Evolutionary conservation across 2,888 invertebrate genomes (phyloP), one percentile per base, ranked within the genome.

Genomic region (Resseliella maxima): DNA sequence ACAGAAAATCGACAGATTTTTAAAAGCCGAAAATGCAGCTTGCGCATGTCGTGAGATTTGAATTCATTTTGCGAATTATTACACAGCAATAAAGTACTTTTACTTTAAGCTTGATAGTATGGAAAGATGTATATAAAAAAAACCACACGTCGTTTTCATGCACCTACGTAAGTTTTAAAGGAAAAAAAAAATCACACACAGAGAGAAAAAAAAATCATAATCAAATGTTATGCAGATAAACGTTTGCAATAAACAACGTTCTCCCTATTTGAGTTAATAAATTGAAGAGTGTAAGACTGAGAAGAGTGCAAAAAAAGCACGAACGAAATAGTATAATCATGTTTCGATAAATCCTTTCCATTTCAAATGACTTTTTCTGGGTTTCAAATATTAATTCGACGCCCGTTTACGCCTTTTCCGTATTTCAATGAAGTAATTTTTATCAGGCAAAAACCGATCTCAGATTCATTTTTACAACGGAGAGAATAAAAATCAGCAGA

Each of bases 281-380:
- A 72, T 59, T n/a, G 24, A 24, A 59, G n/a, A n/a, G n/a, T n/a
- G n/a, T n/a, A n/a, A n/a, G n/a, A n/a, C n/a, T n/a, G n/a, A n/a
- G n/a, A n/a, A n/a, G n/a, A n/a, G n/a, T n/a, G n/a, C 8, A 6
- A 18, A 50, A 50, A 50, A 50, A 6, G 18, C 8, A 50, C 24
- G 54, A 27, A 72, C 31, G 35, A 72, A 36, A 72, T 35, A 5
- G 64, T 18, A 36, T 21, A 36, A 35, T 81, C 81, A 36, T 81
- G 36, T 59, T 59, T 59, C 59, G 59, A 59, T 59, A 72, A 72
- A 72, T 72, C 72, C 72, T 72, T 72, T 72, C 72, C 24, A 59
- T 72, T 35, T 72, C 15, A 18, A 31, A 31, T 72, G 72, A 31
- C 15, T 41, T 72, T 72, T 72, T 72, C 72, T 72, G n/a, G 72